These are phyloP conservation scores for Argynnis bischoffii DNA, from an alignment of 2,888 invertebrate species.

Conservation along the genomic window DNA sequence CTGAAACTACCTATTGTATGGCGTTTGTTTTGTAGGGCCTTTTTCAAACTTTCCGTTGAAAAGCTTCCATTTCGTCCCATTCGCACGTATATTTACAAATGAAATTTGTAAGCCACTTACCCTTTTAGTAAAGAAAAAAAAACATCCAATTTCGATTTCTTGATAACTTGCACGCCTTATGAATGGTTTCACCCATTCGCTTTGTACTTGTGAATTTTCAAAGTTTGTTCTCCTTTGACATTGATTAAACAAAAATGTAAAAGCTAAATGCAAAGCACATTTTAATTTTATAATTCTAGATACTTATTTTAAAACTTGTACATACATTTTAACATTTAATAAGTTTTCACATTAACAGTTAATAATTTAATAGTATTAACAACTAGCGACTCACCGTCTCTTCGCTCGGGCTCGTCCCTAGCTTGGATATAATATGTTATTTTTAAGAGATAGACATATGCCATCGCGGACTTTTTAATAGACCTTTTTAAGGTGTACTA, in stretches of 20 bases:
- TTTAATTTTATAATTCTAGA: no score
- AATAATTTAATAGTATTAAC: no score
- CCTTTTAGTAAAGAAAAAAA: constrained; percentile 13
- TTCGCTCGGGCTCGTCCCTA: no score
- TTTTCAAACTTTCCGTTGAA: constrained; percentile 31
- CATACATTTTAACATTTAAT: no score
- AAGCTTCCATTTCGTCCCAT: constrained; percentile 63
- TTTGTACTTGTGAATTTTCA: constrained; percentile 13
- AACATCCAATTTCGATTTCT: constrained; percentile 16
- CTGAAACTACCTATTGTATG: constrained; percentile 64
- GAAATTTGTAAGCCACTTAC: constrained; percentile 58
- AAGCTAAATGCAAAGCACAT: no score
- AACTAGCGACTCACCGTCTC: no score
- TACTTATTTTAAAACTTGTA: no score
- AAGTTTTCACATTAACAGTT: no score
- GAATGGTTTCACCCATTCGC: constrained; percentile 37
- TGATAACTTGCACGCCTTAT: constrained; percentile 26
- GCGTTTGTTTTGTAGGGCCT: constrained; percentile 41
- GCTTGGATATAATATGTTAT: no score
- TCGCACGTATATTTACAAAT: constrained; percentile 74
- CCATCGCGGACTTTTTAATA: no score
- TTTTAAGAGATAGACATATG: no score
- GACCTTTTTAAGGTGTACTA: no score
- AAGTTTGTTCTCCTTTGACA: constrained; percentile 2
- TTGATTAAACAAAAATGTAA: not conserved